phyloP scores from a whole-genome alignment of 2,888 invertebrate species.

The Pollenia amentaria region DNA sequence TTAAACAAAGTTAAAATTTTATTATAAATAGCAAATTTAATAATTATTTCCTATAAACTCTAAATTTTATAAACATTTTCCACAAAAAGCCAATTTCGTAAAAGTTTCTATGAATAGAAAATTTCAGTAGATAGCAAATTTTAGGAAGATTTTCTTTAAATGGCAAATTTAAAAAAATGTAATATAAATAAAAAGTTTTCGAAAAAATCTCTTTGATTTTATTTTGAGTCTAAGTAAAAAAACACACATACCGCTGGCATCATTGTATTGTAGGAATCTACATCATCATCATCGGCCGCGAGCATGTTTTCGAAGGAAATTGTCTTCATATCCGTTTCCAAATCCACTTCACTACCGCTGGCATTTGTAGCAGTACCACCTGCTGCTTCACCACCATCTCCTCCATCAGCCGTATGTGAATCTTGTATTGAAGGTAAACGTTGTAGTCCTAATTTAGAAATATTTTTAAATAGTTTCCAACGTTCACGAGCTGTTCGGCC shows the following conservation, averaged over 20 bases:
- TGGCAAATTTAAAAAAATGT: too few species aligned
- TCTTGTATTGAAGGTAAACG: constrained; percentile 78
- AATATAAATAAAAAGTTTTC: too few species aligned
- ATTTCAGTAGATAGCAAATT: too few species aligned
- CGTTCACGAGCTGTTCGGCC: constrained; percentile 86
- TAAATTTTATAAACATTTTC: too few species aligned
- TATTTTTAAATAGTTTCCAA: constrained; percentile 84
- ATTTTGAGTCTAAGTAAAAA: background rate
- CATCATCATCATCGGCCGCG: constrained; percentile 76
- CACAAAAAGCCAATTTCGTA: too few species aligned
- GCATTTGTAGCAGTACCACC: background rate
- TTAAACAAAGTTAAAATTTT: constrained; percentile 21
- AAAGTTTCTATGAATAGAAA: too few species aligned
- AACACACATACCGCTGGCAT: constrained; percentile 68
- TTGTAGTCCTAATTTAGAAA: constrained; percentile 83
- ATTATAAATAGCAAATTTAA: background rate
- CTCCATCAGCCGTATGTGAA: constrained; percentile 56
- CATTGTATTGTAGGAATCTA: constrained; percentile 53
- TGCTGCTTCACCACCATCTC: constrained; percentile 40
- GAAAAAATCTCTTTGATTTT: too few species aligned
- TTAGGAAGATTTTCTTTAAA: too few species aligned
- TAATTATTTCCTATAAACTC: background rate
- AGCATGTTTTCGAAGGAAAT: constrained; percentile 68
- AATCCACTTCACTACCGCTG: constrained; percentile 55
- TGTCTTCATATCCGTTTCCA: constrained; percentile 56